phyloP scores from a whole-genome alignment of 53 echinoderm and acorn worm species.

The Hippasteria phrygiana region DNA sequence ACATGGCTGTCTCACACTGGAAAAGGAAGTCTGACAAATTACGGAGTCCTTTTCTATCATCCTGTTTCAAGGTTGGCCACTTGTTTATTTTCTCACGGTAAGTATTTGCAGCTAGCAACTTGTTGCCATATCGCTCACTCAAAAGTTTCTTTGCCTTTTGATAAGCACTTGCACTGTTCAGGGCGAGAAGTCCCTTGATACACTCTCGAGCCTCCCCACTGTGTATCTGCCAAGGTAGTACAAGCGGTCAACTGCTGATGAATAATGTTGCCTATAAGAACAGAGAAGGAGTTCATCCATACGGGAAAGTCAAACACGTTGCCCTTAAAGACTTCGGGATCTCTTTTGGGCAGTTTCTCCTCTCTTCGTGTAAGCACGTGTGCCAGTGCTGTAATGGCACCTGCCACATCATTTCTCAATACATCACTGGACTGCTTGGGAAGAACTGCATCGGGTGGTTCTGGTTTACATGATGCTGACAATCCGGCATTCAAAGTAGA shows the following conservation, averaged over 20 bases:
- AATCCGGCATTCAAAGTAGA: background rate
- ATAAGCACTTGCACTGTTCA: conserved; percentile 41
- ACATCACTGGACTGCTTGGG: background rate
- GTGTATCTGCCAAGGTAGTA: conserved; percentile 74
- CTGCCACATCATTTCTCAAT: conserved; percentile 4
- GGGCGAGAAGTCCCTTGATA: conserved; percentile 62
- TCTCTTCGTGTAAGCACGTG: background rate
- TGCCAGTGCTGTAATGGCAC: conserved; percentile 39
- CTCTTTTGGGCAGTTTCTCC: conserved; percentile 63
- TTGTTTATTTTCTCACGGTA: conserved; percentile 47
- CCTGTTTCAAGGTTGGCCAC: conserved; percentile 33
- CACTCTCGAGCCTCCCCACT: conserved; percentile 66
- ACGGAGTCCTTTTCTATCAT: conserved; percentile 46
- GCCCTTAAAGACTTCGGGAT: conserved; percentile 66
- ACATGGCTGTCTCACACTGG: conserved; percentile 63
- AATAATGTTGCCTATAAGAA: conserved; percentile 46
- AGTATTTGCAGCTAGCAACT: conserved; percentile 50
- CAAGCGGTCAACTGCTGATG: conserved; percentile 53
- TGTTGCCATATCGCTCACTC: conserved; percentile 49
- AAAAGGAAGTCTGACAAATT: conserved; percentile 53
- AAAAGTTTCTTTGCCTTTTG: conserved; percentile 52
- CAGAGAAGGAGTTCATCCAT: conserved; percentile 64
- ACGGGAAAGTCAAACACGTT: conserved; percentile 64
- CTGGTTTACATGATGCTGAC: background rate
- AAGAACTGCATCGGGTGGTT: conserved; percentile 11